These are phyloP conservation scores for Capromys pilorides DNA, from an alignment of 2,797 vertebrate genomes.

Conservation along the genomic window DNA sequence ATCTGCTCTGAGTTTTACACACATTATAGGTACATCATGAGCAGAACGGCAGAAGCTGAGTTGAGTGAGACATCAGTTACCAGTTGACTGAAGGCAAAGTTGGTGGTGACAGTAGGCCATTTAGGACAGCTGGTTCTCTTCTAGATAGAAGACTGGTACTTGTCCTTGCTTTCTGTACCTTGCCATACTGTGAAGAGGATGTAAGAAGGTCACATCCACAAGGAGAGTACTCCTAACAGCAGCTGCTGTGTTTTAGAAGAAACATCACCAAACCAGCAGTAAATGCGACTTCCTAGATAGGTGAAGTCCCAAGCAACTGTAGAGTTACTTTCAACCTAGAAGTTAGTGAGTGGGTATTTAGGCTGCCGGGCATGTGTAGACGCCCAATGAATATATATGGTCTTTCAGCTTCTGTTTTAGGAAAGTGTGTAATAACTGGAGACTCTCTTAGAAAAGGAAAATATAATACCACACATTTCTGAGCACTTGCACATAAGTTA, in stretches of 20 bases:
- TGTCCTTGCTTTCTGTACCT: background rate
- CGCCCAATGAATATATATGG: background rate
- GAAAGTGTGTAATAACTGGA: background rate
- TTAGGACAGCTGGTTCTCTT: background rate
- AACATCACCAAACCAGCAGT: background rate
- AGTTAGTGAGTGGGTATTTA: background rate
- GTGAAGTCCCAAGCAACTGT: background rate
- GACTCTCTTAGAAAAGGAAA: background rate
- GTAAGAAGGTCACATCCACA: background rate
- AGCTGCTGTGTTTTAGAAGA: background rate
- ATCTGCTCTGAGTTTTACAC: background rate
- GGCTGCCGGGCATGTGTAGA: background rate
- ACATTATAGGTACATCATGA: background rate
- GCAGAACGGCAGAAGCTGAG: background rate
- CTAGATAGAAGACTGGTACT: background rate
- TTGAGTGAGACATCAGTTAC: background rate
- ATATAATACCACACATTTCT: background rate
- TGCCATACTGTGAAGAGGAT: fast-evolving
- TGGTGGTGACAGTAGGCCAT: background rate
- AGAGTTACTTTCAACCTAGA: background rate
- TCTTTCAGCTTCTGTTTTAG: background rate
- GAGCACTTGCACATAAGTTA: background rate
- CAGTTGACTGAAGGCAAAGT: background rate
- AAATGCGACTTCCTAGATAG: constrained; percentile 10
- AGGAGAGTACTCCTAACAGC: background rate